These are phyloP conservation scores for Drosophila arawakana DNA, from an alignment of 1,140 invertebrate species.

Conservation along the genomic window DNA sequence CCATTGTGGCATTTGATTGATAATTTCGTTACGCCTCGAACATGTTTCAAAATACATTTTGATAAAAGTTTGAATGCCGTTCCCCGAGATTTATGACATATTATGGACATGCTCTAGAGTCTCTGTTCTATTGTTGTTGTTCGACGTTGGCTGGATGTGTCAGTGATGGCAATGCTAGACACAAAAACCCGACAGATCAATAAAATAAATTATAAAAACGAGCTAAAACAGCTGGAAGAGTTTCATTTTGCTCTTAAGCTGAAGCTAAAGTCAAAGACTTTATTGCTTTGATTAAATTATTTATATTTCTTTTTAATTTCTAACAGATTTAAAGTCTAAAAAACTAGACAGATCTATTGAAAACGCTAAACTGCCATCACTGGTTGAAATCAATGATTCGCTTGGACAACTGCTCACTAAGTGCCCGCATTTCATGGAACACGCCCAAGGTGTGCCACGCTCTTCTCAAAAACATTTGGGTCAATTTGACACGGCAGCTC, in stretches of 20 bases:
- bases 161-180: too few relatives aligned
- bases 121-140: constrained; percentile 44
- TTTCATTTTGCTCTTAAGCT: too few relatives aligned
- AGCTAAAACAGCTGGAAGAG: too few relatives aligned
- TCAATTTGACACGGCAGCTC: constrained; percentile 5
- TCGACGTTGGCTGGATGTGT: constrained; percentile 50
- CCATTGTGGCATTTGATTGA: constrained; percentile 80
- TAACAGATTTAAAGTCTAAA: too few relatives aligned
- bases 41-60: constrained; percentile 62
- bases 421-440: constrained; percentile 64
- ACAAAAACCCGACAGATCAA: too few relatives aligned
- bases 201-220: too few relatives aligned
- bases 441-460: neutral
- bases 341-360: too few relatives aligned
- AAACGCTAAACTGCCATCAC: too few relatives aligned
- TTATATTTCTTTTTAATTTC: too few relatives aligned
- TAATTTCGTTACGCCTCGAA: constrained; percentile 79
- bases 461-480: constrained; percentile 10
- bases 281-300: too few relatives aligned
- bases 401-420: constrained; percentile 47
- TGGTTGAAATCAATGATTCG: constrained; percentile 44
- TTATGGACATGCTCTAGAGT: constrained; percentile 41
- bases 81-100: constrained; percentile 67
- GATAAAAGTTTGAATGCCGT: constrained; percentile 50
- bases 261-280: too few relatives aligned